phyloP scores from a whole-genome alignment of 2,797 vertebrate species.

The Valencia hispanica region DNA sequence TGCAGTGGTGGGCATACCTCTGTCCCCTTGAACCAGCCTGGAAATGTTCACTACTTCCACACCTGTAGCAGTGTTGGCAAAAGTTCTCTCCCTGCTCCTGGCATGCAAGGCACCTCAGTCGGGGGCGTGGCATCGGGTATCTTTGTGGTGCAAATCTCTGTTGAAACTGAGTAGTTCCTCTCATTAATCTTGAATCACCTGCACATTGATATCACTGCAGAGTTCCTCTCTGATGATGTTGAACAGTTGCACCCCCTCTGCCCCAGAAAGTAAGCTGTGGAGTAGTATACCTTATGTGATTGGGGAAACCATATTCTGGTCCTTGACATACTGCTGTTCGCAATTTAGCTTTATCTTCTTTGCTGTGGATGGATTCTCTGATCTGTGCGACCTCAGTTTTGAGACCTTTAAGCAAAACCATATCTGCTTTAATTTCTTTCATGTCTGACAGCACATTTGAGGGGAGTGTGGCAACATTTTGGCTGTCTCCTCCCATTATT shows the following conservation, averaged over 20 bases:
- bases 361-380: neutral
- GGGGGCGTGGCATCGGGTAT: neutral
- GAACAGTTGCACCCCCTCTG: neutral
- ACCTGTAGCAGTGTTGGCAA: slow-evolving; percentile 15
- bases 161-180: slow-evolving; percentile 3
- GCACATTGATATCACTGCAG: neutral
- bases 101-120: slow-evolving; percentile 1
- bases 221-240: neutral
- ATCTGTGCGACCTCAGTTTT: slow-evolving; percentile 2
- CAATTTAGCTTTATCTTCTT: neutral
- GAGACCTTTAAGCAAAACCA: slow-evolving; percentile 14
- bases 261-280: neutral
- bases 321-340: neutral
- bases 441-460: slow-evolving; percentile 8
- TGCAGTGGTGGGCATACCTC: neutral
- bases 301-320: neutral
- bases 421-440: slow-evolving; percentile 22
- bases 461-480: neutral
- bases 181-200: neutral
- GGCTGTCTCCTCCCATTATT: neutral
- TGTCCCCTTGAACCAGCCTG: slow-evolving; percentile 4
- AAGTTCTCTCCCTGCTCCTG: slow-evolving; percentile 1
- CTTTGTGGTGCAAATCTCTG: slow-evolving; percentile 15
- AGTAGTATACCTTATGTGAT: neutral
- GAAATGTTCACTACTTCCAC: slow-evolving; percentile 20